Percentiles rank a stretch among this genome's conserved stretches.
phyloP scores from a whole-genome alignment of 2,113 vertebrate species.

The Hippocampus guttulatus region DNA sequence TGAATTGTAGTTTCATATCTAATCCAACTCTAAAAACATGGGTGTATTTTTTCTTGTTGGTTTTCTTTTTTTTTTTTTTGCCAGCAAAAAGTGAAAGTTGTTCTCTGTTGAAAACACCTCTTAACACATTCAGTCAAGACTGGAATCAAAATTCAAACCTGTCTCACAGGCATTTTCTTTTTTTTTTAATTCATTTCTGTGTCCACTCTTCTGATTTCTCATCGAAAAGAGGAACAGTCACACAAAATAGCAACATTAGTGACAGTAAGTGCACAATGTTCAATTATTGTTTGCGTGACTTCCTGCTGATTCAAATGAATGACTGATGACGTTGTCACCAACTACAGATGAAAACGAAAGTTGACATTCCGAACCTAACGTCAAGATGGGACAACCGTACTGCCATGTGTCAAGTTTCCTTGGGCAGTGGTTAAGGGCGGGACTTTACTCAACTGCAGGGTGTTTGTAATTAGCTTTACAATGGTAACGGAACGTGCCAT shows the following conservation, averaged over 20 bases:
- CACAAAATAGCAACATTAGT: neutral
- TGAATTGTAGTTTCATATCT: slow-evolving; percentile 11
- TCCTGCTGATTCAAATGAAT: neutral
- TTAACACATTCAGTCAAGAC: slow-evolving; percentile 20
- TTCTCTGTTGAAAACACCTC: neutral
- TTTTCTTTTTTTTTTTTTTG: too few species aligned
- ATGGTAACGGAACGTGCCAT: neutral
- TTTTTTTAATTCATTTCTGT: neutral
- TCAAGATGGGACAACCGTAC: neutral
- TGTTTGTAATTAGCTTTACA: neutral
- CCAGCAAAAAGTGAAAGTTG: neutral
- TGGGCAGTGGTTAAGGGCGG: neutral
- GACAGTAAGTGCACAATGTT: neutral
- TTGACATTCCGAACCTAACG: neutral
- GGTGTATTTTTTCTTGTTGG: neutral
- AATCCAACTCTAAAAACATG: neutral
- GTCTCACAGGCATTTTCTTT: slow-evolving; percentile 1
- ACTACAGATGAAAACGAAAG: neutral
- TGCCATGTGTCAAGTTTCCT: neutral
- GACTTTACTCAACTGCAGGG: neutral
- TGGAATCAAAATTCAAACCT: slow-evolving; percentile 27
- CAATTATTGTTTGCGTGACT: neutral
- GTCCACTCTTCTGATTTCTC: slow-evolving; percentile 22
- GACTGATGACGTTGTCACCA: neutral
- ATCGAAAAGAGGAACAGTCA: neutral